Evolutionary conservation across 37 sponge, comb jelly and placozoan genomes (phyloP).

Genomic region (Amphimedon queenslandica): DNA sequence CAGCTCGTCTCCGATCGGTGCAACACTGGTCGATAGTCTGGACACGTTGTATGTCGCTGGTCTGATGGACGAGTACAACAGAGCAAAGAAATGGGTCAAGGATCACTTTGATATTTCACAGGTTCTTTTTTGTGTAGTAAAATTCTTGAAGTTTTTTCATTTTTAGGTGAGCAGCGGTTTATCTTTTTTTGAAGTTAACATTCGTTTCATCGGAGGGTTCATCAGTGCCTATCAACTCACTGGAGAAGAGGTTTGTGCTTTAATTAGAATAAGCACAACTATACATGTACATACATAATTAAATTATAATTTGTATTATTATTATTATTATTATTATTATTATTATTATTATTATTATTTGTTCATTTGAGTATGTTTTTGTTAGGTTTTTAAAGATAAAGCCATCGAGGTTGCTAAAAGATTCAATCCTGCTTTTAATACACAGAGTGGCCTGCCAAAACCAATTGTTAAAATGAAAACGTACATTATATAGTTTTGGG

Average conservation of each 20-base stretch:
- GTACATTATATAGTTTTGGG: no score
- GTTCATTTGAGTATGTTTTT: no score
- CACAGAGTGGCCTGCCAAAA: constrained; percentile 76
- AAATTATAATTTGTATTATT: no score
- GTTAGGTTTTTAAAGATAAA: constrained; percentile 76
- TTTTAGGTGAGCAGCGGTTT: constrained; percentile 58
- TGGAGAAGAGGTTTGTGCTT: constrained; percentile 62
- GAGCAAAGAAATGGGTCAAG: constrained; percentile 74
- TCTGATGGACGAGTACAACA: constrained; percentile 67
- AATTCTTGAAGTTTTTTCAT: not conserved
- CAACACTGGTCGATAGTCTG: constrained; percentile 85
- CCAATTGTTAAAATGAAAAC: not conserved
- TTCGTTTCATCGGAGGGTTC: constrained; percentile 82
- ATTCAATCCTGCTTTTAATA: constrained; percentile 86
- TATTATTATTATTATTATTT: no score
- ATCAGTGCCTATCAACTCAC: constrained; percentile 77
- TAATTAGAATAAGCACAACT: not conserved
- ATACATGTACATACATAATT: not conserved
- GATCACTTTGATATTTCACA: constrained; percentile 44
- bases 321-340: no score
- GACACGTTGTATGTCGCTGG: constrained; percentile 88
- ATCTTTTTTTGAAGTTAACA: constrained; percentile 88
- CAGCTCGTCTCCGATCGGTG: constrained; percentile 57
- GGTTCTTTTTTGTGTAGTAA: constrained; percentile 19
- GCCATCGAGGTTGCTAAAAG: constrained; percentile 67